phyloP scores from a whole-genome alignment of 2,888 invertebrate species.

The Lottia scabra region DNA sequence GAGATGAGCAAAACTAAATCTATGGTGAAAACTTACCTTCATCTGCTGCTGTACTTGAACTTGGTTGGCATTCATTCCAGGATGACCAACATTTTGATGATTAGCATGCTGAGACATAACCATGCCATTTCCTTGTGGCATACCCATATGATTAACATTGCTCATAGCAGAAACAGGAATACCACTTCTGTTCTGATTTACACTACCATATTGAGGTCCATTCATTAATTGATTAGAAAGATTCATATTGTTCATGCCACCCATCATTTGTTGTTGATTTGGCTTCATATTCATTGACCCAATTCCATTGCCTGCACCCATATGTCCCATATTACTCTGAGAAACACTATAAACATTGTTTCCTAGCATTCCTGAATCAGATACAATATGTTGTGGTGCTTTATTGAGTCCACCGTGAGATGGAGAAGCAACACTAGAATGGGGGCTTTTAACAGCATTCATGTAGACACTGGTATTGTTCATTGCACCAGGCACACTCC shows the following conservation, averaged over 20 bases:
- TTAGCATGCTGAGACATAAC: conserved; percentile 41
- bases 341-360: conserved; percentile 1
- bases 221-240: conserved; percentile 60
- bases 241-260: conserved; percentile 33
- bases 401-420: conserved; percentile 52
- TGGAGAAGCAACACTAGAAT: conserved; percentile 58
- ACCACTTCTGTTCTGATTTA: conserved; percentile 33
- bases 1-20: background rate
- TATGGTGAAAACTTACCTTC: conserved; percentile 42
- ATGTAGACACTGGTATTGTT: conserved; percentile 36
- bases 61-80: conserved; percentile 45
- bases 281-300: conserved; percentile 18
- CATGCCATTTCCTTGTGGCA: conserved; percentile 39
- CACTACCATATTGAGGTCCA: conserved; percentile 61
- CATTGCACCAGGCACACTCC: conserved; percentile 36
- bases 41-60: conserved; percentile 46
- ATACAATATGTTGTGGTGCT: conserved; percentile 29
- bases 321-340: background rate
- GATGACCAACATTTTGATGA: conserved; percentile 47
- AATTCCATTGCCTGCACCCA: conserved; percentile 1
- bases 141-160: conserved; percentile 37
- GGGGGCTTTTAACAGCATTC: conserved; percentile 58
- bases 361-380: conserved; percentile 7
- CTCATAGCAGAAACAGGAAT: conserved; percentile 37
- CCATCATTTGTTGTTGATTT: conserved; percentile 38